These are phyloP conservation scores for Eleginops maclovinus DNA, from an alignment of 2,113 vertebrate species.

Conservation along the genomic window DNA sequence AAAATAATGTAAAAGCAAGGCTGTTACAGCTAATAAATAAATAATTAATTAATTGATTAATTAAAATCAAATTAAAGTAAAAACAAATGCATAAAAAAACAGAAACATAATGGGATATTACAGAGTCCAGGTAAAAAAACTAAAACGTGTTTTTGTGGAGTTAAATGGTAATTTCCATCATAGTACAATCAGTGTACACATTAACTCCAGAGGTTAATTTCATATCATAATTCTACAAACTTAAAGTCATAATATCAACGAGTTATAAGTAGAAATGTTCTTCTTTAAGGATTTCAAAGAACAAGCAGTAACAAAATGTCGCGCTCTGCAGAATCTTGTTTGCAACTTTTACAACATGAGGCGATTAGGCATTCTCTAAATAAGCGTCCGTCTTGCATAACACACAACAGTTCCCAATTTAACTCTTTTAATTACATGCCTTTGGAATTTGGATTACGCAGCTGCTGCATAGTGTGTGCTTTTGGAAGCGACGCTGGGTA, in stretches of 20 bases:
- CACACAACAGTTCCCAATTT: constrained; percentile 50
- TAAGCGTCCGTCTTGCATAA: constrained; percentile 7
- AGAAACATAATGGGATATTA: not conserved
- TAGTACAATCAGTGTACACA: not conserved
- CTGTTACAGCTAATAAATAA: too few relatives aligned
- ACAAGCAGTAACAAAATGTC: constrained; percentile 17
- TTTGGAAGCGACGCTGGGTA: constrained; percentile 44
- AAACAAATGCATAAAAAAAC: too few relatives aligned
- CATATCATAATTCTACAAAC: not conserved
- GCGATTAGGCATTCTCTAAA: constrained; percentile 54
- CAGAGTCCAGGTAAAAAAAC: not conserved
- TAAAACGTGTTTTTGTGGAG: not conserved
- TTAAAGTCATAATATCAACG: constrained; percentile 8
- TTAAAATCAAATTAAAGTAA: too few relatives aligned
- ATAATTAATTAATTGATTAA: too few relatives aligned
- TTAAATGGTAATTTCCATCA: not conserved
- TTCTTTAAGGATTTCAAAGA: constrained; percentile 26
- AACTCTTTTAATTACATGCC: constrained; percentile 67
- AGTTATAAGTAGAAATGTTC: constrained; percentile 15
- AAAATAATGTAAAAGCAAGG: not conserved
- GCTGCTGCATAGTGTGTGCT: constrained; percentile 39
- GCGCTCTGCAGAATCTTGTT: constrained; percentile 43
- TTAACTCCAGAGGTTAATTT: not conserved
- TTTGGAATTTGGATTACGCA: constrained; percentile 59
- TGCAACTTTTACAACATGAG: constrained; percentile 43